A percentile compares a stretch with the other conserved stretches of the same genome.
Conservation (phyloP, 1,140 invertebrate genomes). For the Trialeurodes vaporariorum region DNA sequence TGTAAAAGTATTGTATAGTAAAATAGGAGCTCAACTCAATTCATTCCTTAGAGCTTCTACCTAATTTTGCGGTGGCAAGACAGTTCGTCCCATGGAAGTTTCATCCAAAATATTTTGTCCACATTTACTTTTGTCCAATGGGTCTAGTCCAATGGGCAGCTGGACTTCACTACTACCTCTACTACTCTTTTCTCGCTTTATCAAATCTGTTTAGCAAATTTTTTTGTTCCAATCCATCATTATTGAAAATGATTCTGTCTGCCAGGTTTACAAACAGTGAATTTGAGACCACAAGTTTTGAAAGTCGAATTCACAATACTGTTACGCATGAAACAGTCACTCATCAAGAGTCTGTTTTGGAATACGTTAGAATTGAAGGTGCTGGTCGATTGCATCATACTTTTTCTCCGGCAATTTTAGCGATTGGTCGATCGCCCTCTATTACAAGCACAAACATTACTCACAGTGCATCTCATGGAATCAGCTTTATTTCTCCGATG, state of each 20-base stretch:
- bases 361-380: slow-evolving; percentile 79
- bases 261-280: slow-evolving; percentile 69
- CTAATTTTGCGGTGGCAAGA: too few relatives aligned
- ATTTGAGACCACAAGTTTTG: slow-evolving; percentile 77
- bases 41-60: too few relatives aligned
- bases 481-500: slow-evolving; percentile 80
- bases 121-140: too few relatives aligned
- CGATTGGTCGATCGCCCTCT: slow-evolving; percentile 69
- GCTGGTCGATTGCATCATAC: slow-evolving; percentile 94
- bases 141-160: too few relatives aligned
- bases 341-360: slow-evolving; percentile 58
- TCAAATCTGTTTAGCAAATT: neutral
- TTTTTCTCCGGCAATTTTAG: slow-evolving; percentile 82
- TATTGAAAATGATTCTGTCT: slow-evolving; percentile 13
- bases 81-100: too few relatives aligned
- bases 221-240: neutral
- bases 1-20: too few relatives aligned
- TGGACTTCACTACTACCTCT: too few relatives aligned
- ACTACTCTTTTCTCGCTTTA: neutral
- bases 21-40: too few relatives aligned
- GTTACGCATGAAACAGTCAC: slow-evolving; percentile 56
- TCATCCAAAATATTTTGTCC: too few relatives aligned
- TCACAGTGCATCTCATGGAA: slow-evolving; percentile 77
- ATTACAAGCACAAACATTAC: slow-evolving; percentile 73
- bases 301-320: slow-evolving; percentile 66